A percentile compares a stretch with the other conserved stretches of the same genome.
Conservation (phyloP, 2,888 invertebrate species). For the Drosophila bunnanda region DNA sequence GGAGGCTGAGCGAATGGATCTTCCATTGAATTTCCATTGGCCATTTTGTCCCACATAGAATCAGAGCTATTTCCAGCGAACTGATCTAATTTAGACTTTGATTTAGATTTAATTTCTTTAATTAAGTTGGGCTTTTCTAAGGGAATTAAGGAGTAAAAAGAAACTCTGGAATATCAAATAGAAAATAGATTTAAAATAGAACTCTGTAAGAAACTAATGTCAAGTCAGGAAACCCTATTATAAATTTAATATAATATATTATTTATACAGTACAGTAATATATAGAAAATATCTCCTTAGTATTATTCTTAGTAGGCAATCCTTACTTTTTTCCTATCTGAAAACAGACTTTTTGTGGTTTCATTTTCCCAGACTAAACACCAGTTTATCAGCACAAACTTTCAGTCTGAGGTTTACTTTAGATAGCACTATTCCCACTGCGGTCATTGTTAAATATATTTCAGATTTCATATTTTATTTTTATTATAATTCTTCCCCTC, state of each 20-base stretch:
- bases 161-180: not conserved
- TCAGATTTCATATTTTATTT: not conserved
- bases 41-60: conserved; percentile 8
- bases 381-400: conserved; percentile 7
- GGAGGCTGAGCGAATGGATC: not conserved
- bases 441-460: not conserved
- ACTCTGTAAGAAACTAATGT: not conserved
- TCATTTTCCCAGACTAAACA: conserved; percentile 48
- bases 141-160: not conserved
- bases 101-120: not conserved
- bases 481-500: not conserved
- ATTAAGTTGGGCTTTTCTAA: not conserved
- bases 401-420: conserved; percentile 19
- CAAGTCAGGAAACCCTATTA: too few relatives aligned
- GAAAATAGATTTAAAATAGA: not conserved
- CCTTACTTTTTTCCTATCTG: not conserved
- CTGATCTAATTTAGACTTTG: conserved; percentile 11
- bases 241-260: too few relatives aligned
- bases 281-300: not conserved
- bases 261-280: not conserved
- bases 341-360: conserved; percentile 30
- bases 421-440: conserved; percentile 28
- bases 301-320: not conserved
- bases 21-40: conserved; percentile 1
- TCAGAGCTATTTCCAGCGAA: not conserved